Evolutionary conservation across 53 echinoderm and acorn worm species (phyloP), one percentile per base, ranked within the genome.

Genomic region (Pentamera pediparva): DNA sequence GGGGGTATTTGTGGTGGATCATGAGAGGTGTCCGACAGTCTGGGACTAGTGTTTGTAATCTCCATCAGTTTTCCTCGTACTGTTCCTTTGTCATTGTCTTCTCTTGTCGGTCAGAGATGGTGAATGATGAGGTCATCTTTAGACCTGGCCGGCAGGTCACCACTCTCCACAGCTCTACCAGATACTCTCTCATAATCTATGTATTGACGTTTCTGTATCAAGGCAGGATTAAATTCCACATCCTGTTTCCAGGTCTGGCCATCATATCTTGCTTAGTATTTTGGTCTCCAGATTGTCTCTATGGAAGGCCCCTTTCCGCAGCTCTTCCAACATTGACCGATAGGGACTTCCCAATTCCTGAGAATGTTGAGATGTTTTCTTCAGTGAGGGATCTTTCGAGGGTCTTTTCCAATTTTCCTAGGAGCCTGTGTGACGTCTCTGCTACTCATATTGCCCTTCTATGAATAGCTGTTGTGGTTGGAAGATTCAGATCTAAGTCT

Each of bases 151-250:
- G 25, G 47, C 8, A 22, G 28, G 17, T 18, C 31, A n/a, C n/a
- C n/a, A 45, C 31, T 67, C 26, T 67, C 67, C 3, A 30, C 18
- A 18, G 20, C 20, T 28, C 25, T 37, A 12, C 67, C 67, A 24
- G 67, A 32, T 30, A 67, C 30, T 26, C 45, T 31, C 38, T 67
- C 67, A 15, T 67, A 67, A 67, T 67, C 67, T 39, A 41, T 28
- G 39, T 67, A 24, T 1, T 32, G 67, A 24, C 67, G 40, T 26
- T 67, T 67, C 29, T 67, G 67, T 18, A 67, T 47, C 3, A 67
- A 1, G 15, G 47, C 24, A 26, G 67, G 67, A 15, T 41, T 67
- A 30, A 67, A 67, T 15, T 30, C 45, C 0, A 47, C 2, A 39
- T 67, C 40, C 28, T 57, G 28, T 4, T 6, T 29, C 28, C 58